A percentile compares a stretch with the other conserved stretches of the same genome.
phyloP scores from a whole-genome alignment of 2,113 vertebrate genomes.

The Propithecus coquereli region DNA sequence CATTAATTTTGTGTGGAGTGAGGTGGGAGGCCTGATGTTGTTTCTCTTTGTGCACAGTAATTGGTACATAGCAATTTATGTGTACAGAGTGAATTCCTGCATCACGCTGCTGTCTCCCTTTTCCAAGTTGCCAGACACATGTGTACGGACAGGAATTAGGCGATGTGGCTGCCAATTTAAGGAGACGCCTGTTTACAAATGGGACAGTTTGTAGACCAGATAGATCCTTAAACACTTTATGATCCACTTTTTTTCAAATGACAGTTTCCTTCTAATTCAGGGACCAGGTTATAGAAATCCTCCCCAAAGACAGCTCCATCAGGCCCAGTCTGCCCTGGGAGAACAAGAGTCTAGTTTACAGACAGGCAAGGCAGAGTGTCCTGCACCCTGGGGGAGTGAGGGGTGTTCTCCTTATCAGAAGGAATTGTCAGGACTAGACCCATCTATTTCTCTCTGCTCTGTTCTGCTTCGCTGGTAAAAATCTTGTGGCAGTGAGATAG shows the following conservation, averaged over 20 bases:
- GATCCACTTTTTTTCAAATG: neutral
- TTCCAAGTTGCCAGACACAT: neutral
- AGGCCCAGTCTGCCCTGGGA: neutral
- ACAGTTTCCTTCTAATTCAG: slow-evolving; percentile 1
- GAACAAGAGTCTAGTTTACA: neutral
- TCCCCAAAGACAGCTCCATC: neutral
- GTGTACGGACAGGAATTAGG: neutral
- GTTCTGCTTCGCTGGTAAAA: neutral
- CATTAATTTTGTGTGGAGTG: neutral
- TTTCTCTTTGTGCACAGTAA: slow-evolving; percentile 1
- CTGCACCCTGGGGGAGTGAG: neutral
- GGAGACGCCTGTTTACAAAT: neutral
- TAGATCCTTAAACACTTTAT: neutral
- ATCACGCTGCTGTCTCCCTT: neutral
- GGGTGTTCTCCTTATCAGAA: neutral
- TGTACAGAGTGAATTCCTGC: slow-evolving; percentile 15
- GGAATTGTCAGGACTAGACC: neutral
- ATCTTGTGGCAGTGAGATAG: neutral
- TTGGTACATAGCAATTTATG: slow-evolving; percentile 20
- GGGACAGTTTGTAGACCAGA: neutral
- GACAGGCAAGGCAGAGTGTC: neutral
- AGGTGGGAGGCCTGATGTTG: slow-evolving; percentile 21
- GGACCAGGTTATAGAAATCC: neutral
- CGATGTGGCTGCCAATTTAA: neutral
- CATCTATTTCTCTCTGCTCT: neutral